Conservation (phyloP, 1,140 invertebrate species). For the Tigriopus japonicus region DNA sequence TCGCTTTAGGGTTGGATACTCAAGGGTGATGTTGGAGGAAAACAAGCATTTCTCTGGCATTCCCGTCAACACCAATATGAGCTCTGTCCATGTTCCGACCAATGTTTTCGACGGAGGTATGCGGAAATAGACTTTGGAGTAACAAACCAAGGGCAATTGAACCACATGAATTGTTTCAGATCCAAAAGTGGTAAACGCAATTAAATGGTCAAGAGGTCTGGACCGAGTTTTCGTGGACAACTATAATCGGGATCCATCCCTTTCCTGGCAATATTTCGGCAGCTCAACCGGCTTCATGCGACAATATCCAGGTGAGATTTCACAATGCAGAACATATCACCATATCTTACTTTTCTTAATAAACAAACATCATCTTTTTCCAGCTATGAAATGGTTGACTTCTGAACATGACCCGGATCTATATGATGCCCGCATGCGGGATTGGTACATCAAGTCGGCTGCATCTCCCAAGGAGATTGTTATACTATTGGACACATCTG, state of each 20-base stretch:
- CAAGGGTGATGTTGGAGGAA: slow-evolving; percentile 30
- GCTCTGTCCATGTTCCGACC: slow-evolving; percentile 79
- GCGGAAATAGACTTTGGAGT: no score
- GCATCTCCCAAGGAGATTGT: slow-evolving; percentile 94
- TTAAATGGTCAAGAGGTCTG: slow-evolving; percentile 65
- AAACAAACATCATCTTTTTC: slow-evolving; percentile 19
- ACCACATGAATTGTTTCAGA: slow-evolving; percentile 19
- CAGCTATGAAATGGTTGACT: slow-evolving; percentile 36
- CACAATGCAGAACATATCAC: slow-evolving; percentile 42
- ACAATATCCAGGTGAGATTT: slow-evolving; percentile 45
- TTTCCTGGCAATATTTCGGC: slow-evolving; percentile 92
- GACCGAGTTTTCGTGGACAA: slow-evolving; percentile 69
- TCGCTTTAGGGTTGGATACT: neutral
- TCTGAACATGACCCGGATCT: slow-evolving; percentile 37
- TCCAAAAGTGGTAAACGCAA: slow-evolving; percentile 44
- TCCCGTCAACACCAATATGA: slow-evolving; percentile 55
- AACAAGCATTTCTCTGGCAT: slow-evolving; percentile 61
- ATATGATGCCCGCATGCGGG: slow-evolving; percentile 65
- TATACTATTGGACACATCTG: slow-evolving; percentile 73
- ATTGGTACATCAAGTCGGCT: slow-evolving; percentile 91
- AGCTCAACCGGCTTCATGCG: slow-evolving; percentile 75
- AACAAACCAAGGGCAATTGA: slow-evolving; percentile 23
- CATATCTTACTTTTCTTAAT: no score
- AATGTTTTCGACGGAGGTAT: slow-evolving; percentile 62
- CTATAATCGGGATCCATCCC: slow-evolving; percentile 58